Base-by-base conservation (phyloP, 2,113 vertebrate species). In the Rutilus rutilus region DNA sequence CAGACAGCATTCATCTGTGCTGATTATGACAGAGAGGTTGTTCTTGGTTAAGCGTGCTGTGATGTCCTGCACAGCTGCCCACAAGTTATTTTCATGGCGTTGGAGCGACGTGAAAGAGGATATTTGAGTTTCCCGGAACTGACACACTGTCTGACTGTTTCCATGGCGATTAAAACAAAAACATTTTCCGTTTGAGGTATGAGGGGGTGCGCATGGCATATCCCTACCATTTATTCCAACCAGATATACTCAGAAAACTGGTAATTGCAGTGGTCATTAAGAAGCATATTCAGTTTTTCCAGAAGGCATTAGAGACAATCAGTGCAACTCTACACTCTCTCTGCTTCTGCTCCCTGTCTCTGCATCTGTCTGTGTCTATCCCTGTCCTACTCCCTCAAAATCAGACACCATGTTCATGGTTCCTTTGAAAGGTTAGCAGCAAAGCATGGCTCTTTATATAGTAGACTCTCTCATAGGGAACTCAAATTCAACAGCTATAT, bases 401-500 rank as follows among this genome's bases (percentile, higher is more conserved):
- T 90, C 65, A 87, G 91, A 94, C 93, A 90, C 89, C 89, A 89
- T 90, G 92, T 93, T 93, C 87, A 83, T 88, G 85, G 80, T 87
- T 90, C 91, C 85, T 85, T 82, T 81, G 88, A 90, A 94, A 94
- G 92, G 92, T 93, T 92, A 91, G 88, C 90, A 90, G 89, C 91
- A 92, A 92, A 92, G 91, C 73, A 87, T 90, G 87, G 88, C 69
- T 91, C 94, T 95, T 95, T 94, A 94, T 95, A 92, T 95, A 94
- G 94, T 89, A 36, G 45, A 39, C 85, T 83, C 86, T 82, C 86
- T 85, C 90, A 90, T 82, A 87, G 50, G 86, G 71, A 88, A 74
- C 92, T 78, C 42, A 65, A 65, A 80, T 93, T 91, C 83, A 57
- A 33, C 23, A 50, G 85, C 88, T 92, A 90, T 91, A 77, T 54